Percentiles rank a stretch among this genome's conserved stretches.
These are phyloP conservation scores for Amazona guildingii DNA, from an alignment of 2,113 vertebrate genomes.

Conservation along the genomic window DNA sequence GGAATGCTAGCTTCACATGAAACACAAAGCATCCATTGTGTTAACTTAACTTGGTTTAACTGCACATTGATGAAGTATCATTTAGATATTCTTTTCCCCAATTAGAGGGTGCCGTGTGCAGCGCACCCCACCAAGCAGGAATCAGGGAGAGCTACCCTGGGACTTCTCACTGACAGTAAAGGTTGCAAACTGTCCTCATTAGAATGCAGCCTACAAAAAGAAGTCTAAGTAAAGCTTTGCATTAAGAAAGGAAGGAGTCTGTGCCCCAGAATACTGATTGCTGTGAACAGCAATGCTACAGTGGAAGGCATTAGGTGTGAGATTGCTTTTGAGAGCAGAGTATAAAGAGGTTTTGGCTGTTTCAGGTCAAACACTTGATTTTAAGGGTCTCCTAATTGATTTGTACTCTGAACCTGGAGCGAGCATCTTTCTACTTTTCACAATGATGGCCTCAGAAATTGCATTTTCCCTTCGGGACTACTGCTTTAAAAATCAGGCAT, in stretches of 20 bases:
- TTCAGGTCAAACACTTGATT: background rate
- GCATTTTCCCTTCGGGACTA: background rate
- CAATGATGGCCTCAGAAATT: background rate
- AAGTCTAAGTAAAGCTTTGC: slow-evolving; percentile 13
- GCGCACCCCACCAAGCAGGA: background rate
- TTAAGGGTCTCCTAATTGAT: background rate
- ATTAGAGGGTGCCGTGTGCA: background rate
- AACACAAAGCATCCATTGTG: background rate
- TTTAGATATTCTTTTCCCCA: background rate
- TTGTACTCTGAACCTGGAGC: background rate
- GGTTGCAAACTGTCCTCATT: slow-evolving; percentile 38
- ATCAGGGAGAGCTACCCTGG: background rate
- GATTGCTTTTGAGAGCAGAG: background rate
- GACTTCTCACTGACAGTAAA: slow-evolving; percentile 15
- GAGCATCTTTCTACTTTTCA: background rate
- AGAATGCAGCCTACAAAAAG: slow-evolving; percentile 30
- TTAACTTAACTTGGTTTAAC: slow-evolving; percentile 34
- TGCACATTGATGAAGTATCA: background rate
- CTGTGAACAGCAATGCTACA: background rate
- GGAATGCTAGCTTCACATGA: background rate
- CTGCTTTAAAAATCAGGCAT: background rate
- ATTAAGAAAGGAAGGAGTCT: background rate
- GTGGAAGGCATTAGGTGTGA: background rate
- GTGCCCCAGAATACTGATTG: slow-evolving; percentile 41
- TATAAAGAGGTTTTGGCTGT: background rate